Conservation (phyloP, 2,113 vertebrate genomes). For the Gracilinanus agilis region DNA sequence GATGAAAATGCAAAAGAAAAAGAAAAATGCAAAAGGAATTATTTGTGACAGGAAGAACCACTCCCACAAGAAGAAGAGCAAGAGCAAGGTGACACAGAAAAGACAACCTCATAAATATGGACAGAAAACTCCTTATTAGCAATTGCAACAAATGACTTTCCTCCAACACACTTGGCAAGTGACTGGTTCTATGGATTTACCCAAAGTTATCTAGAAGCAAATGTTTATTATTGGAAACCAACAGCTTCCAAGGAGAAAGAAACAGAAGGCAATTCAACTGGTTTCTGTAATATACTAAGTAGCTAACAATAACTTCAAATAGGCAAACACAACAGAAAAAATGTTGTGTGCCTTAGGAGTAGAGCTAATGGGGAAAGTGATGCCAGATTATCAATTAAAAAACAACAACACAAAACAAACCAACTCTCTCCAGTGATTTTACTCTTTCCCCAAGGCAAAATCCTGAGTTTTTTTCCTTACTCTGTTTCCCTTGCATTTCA, state of each 20-base stretch:
- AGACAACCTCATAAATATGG: not conserved
- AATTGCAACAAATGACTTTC: not conserved
- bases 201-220: not conserved
- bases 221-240: not conserved
- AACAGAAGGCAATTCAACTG: not conserved
- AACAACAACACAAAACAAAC: not conserved
- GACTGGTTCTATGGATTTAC: not conserved
- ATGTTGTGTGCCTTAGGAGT: not conserved
- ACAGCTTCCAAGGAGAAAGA: not conserved
- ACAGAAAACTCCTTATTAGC: not conserved
- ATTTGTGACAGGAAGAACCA: constrained; percentile 54
- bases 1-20: constrained; percentile 76
- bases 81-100: not conserved
- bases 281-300: not conserved
- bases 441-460: not conserved
- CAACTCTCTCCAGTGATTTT: not conserved
- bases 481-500: not conserved
- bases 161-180: not conserved
- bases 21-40: constrained; percentile 33
- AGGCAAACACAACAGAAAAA: not conserved
- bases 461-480: not conserved
- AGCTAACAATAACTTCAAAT: not conserved
- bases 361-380: not conserved
- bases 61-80: not conserved
- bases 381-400: not conserved